Conservation (phyloP, 2,113 vertebrate species). For the Nasalis larvatus region DNA sequence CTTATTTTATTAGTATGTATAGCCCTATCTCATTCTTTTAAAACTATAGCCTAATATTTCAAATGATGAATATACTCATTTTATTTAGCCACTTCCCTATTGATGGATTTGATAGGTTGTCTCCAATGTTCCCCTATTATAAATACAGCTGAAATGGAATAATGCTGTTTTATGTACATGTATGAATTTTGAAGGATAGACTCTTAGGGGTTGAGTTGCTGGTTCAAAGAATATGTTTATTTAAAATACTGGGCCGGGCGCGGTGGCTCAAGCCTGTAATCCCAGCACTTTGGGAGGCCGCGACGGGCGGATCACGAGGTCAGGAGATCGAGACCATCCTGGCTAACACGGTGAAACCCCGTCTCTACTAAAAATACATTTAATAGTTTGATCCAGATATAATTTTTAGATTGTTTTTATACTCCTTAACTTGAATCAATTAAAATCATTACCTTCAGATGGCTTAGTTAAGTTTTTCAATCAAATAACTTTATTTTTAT, state of each 20-base stretch:
- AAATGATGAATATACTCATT: background rate
- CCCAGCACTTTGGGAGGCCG: too few relatives aligned
- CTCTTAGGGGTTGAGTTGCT: background rate
- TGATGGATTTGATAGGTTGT: background rate
- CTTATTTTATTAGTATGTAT: background rate
- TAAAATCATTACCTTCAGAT: too few relatives aligned
- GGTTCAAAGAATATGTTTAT: background rate
- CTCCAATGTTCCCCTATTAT: background rate
- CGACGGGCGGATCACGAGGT: too few relatives aligned
- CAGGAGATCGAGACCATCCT: too few relatives aligned
- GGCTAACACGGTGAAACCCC: too few relatives aligned
- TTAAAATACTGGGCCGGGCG: slow-evolving; percentile 35
- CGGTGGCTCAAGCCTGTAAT: too few relatives aligned
- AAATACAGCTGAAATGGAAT: background rate
- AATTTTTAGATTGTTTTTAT: too few relatives aligned
- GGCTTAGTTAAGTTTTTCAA: too few relatives aligned
- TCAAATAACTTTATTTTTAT: too few relatives aligned
- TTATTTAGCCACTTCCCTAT: background rate
- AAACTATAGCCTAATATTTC: background rate
- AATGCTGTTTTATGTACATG: background rate
- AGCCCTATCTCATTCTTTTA: background rate
- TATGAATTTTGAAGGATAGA: background rate
- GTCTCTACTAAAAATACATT: too few relatives aligned
- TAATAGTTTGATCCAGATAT: too few relatives aligned
- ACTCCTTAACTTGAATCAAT: too few relatives aligned